Evolutionary conservation across 2,797 vertebrate species (phyloP), one percentile per base, ranked within the genome.

Genomic region (Tragopan temminckii): DNA sequence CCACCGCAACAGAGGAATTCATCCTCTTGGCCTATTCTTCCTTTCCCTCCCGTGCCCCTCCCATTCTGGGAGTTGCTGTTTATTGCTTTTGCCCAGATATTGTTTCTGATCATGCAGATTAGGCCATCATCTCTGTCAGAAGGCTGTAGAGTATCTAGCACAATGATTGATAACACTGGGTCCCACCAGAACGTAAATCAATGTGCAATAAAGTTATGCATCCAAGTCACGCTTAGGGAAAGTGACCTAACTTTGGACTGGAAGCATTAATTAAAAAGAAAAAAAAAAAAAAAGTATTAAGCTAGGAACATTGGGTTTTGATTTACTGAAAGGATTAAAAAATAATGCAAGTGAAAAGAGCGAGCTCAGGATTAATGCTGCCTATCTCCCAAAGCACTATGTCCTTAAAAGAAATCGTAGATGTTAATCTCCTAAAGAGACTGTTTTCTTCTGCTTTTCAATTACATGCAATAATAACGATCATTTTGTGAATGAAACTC

Each of bases 361-460:
- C 52, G 53, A 7, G 12, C 20, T 63, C 20, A 53, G 69, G 71
- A 83, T 90, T 88, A 94, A 79, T 42, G 46, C 59, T 95, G 40
- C 68, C 33, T 85, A 29, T 80, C 40, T 93, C 66, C 46, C 40
- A 40, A 18, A 71, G 80, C 35, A 63, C 48, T 76, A 75, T 36
- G 27, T 92, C 74, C 89, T 91, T 80, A 64, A 88, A 84, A 86
- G 57, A 92, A 85, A 82, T 78, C 14, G n/a, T 82, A 67, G 58
- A 89, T 57, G 80, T 87, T 91, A 89, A 95, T 76, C 27, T 86
- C 85, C 79, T 92, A 55, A 82, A 78, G 64, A 94, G 48, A 75
- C 29, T 78, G 69, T 84, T 93, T 81, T 45, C 36, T 88, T 97
- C 92, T 91, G 88, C 70, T 96, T 90, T 96, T 92, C 83, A 84